Base-by-base conservation (phyloP, 2,113 vertebrate species). In the Hyperopisus bebe region DNA sequence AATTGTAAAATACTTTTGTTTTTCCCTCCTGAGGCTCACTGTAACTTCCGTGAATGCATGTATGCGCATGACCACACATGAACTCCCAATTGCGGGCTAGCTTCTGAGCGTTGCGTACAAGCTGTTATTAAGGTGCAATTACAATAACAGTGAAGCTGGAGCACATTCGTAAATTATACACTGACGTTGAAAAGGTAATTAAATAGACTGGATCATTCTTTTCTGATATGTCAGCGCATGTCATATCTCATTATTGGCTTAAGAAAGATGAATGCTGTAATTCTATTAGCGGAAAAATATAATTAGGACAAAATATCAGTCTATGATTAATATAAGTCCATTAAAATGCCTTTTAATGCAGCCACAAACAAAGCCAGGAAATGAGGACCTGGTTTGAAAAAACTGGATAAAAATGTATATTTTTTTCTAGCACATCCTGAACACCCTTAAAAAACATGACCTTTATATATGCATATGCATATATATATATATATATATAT, bases 211-310 rank as follows among this genome's bases (percentile, higher is more conserved):
- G 85, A 87, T 87, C 85, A 87, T 87, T 87, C 85, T 31, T 53
- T 50, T 55, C 85, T 53, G 27, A 87, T 53, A 53, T 87, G 85
- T 35, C 85, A 53, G 11, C 31, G 8, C 47, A 53, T 87, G 85
- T 87, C 85, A 87, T 48, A 87, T 87, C 85, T 35, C 85, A 87
- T 87, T 87, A 87, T 53, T 53, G 48, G 85, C 31, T 50, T 87
- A 87, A 87, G 50, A 87, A 53, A 27, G 85, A 87, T 87, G 50
- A 87, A 87, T 87, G 50, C 85, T 31, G 9, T 53, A 87, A 87
- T 87, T 87, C 85, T 87, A 87, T 87, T 87, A 87, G 50, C 27
- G 50, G 85, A 87, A 87, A 87, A 87, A 87, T 87, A 87, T 87
- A 87, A 87, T 87, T 87, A 87, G 47, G 85, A 87, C 19, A 77